Percentiles rank a stretch among this genome's conserved stretches.
These are phyloP conservation scores for Drosophila rellima DNA, from an alignment of 2,888 invertebrate species.

Conservation along the genomic window DNA sequence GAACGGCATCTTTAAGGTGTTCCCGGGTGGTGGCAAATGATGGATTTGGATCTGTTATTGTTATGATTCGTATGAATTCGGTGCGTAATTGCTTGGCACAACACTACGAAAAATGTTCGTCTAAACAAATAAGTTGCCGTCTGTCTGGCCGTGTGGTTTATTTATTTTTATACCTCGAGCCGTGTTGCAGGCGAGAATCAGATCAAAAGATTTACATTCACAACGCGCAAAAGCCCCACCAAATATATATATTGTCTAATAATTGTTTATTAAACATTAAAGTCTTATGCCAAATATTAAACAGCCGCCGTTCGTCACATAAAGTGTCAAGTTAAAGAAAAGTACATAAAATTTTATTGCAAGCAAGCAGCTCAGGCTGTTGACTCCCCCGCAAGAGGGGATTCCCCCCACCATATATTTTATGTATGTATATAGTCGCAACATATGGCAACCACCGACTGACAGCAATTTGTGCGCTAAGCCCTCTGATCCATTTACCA, in stretches of 20 bases:
- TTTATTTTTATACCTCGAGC: constrained; percentile 57
- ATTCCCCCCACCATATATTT: constrained; percentile 8
- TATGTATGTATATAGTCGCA: constrained; percentile 9
- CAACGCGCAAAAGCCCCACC: constrained; percentile 24
- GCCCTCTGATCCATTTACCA: constrained; percentile 78
- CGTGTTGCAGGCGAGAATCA: constrained; percentile 23
- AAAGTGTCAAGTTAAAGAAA: constrained; percentile 45
- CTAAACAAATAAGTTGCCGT: constrained; percentile 43
- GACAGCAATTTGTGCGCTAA: constrained; percentile 52
- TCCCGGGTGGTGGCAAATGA: constrained; percentile 37
- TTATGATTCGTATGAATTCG: constrained; percentile 77
- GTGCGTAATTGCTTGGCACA: constrained; percentile 65
- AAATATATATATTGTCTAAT: constrained; percentile 71
- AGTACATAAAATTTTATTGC: constrained; percentile 70
- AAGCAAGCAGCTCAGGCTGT: constrained; percentile 12
- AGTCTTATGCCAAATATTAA: constrained; percentile 66
- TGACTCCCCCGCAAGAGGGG: constrained; percentile 12
- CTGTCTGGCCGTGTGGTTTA: constrained; percentile 40
- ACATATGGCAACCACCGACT: constrained; percentile 73
- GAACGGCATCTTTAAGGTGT: constrained; percentile 30
- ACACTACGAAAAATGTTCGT: constrained; percentile 26
- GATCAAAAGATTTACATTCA: constrained; percentile 64
- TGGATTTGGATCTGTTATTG: constrained; percentile 72
- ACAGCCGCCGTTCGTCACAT: constrained; percentile 64
- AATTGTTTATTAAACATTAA: constrained; percentile 81